Evolutionary conservation across 2,113 vertebrate species (phyloP).

Genomic region (Okapia johnstoni): DNA sequence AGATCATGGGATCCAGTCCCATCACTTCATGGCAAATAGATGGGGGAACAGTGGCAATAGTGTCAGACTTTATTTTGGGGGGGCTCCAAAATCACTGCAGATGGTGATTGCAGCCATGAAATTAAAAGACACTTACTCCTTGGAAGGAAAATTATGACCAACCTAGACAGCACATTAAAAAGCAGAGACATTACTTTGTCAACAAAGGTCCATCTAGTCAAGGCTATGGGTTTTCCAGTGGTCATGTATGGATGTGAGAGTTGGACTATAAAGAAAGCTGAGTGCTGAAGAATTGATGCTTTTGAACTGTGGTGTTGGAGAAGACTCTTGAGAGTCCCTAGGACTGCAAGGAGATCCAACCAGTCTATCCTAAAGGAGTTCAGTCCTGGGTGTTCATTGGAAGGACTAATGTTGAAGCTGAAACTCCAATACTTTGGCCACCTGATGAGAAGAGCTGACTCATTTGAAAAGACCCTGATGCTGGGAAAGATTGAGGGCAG

Average conservation of each 20-base stretch:
- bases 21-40: neutral
- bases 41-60: neutral
- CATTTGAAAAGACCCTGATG: neutral
- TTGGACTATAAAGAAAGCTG: neutral
- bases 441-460: neutral
- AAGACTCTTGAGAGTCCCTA: too few species aligned
- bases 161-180: neutral
- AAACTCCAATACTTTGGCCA: neutral
- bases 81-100: neutral
- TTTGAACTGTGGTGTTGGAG: neutral
- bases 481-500: neutral
- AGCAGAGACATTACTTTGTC: neutral
- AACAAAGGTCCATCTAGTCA: neutral
- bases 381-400: neutral
- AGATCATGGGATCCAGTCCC: neutral
- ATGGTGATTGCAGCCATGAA: neutral
- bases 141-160: neutral
- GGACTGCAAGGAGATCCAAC: too few species aligned
- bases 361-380: too few species aligned
- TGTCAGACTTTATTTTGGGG: neutral
- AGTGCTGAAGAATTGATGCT: accelerated
- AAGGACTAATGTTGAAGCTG: neutral
- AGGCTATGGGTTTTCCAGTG: neutral
- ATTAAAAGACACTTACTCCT: neutral
- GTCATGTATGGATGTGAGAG: neutral